Evolutionary conservation across 2,797 vertebrate genomes (phyloP).

Genomic region (Octomys mimax): DNA sequence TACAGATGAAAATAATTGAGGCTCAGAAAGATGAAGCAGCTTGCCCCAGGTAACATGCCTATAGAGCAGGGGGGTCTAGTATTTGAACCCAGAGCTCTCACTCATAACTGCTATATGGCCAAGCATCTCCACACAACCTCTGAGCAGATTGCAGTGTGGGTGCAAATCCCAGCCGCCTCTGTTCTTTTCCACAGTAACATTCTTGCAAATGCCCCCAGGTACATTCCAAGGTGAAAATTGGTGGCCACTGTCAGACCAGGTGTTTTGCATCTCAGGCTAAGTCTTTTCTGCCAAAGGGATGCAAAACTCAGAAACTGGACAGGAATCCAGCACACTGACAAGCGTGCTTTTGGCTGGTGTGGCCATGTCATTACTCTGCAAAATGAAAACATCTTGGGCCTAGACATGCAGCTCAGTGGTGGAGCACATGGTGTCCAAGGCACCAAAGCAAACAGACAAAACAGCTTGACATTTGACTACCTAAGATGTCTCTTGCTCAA

Average conservation of each 20-base stretch:
- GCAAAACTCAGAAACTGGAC: not conserved
- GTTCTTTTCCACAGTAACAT: not conserved
- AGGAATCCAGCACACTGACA: not conserved
- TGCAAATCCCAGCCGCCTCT: not conserved
- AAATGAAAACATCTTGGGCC: not conserved
- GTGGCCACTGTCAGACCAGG: not conserved
- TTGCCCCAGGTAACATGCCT: not conserved
- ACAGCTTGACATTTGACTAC: not conserved
- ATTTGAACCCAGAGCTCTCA: not conserved
- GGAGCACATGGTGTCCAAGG: not conserved
- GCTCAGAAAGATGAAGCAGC: not conserved
- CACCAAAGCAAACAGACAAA: not conserved
- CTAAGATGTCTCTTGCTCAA: not conserved
- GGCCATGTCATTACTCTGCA: not conserved
- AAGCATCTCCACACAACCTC: not conserved
- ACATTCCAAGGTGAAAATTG: not conserved
- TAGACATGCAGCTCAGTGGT: not conserved
- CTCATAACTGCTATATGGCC: fast-evolving
- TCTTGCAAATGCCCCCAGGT: not conserved
- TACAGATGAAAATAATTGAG: not conserved
- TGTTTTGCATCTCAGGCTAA: not conserved
- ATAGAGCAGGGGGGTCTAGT: not conserved
- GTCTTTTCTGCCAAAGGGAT: not conserved
- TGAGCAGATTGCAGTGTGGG: too few species aligned
- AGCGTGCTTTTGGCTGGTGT: fast-evolving